phyloP scores from a whole-genome alignment of 2,113 vertebrate species.

The Acanthisitta chloris region DNA sequence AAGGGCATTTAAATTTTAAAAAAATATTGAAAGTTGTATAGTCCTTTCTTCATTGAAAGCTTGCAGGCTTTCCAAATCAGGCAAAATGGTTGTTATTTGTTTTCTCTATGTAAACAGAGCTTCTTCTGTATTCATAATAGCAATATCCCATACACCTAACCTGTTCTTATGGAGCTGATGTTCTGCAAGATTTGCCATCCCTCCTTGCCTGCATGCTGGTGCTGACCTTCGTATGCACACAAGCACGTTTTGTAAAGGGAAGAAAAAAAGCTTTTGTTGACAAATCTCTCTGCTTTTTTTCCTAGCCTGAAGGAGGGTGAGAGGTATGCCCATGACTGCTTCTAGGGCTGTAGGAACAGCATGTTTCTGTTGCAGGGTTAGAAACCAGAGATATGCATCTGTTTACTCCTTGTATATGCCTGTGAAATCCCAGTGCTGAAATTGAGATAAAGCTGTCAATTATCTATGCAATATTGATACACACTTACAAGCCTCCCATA shows the following conservation, averaged over 20 bases:
- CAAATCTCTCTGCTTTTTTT: background rate
- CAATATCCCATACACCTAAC: background rate
- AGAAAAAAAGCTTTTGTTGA: background rate
- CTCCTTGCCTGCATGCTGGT: background rate
- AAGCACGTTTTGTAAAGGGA: background rate
- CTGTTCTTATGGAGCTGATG: background rate
- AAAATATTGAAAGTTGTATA: background rate
- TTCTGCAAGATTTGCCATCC: background rate
- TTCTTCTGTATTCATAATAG: background rate
- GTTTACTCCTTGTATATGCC: background rate
- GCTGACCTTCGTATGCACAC: background rate
- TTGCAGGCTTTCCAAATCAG: background rate
- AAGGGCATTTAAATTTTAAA: background rate
- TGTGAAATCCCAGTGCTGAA: background rate
- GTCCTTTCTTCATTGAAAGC: background rate
- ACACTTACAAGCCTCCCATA: background rate
- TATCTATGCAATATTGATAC: background rate
- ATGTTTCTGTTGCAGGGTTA: background rate
- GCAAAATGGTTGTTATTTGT: background rate
- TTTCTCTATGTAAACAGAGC: background rate
- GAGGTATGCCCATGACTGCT: background rate
- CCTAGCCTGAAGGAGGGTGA: background rate
- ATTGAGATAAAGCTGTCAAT: background rate
- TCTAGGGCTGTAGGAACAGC: background rate
- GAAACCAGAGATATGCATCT: background rate